Evolutionary conservation across 2,888 invertebrate species (phyloP).

Genomic region (Linnaemya vulpina): DNA sequence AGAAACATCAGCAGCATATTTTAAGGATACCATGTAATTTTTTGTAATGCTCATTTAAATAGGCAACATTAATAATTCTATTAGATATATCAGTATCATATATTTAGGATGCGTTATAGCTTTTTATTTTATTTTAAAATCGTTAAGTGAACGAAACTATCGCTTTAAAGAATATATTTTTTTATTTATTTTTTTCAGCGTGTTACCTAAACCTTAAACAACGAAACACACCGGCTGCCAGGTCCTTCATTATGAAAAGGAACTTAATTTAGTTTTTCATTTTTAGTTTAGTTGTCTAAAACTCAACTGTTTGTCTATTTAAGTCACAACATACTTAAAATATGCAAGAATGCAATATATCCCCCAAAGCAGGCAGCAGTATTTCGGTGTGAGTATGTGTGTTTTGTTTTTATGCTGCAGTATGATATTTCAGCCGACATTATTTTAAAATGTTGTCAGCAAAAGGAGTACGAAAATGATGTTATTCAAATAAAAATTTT

Average conservation of each 20-base stretch:
- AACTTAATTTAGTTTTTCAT: constrained; percentile 20
- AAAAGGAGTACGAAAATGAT: constrained; percentile 8
- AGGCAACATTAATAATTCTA: no score
- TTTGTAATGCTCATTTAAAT: no score
- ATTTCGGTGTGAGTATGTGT: background rate
- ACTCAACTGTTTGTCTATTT: constrained; percentile 32
- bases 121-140: no score
- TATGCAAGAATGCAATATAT: constrained; percentile 36
- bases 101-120: no score
- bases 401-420: constrained; percentile 21
- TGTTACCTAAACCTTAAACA: background rate
- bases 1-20: no score
- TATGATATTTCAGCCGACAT: constrained; percentile 7
- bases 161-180: no score
- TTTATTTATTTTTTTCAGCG: no score
- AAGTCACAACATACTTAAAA: constrained; percentile 30
- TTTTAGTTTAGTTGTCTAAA: constrained; percentile 20
- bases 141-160: no score
- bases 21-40: no score
- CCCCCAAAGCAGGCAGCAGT: constrained; percentile 50
- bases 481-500: background rate
- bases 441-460: constrained; percentile 6
- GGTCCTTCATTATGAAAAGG: background rate
- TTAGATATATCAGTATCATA: no score
- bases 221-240: background rate